Evolutionary conservation across 2,113 vertebrate genomes (phyloP).

Genomic region (Thalassoma bifasciatum): DNA sequence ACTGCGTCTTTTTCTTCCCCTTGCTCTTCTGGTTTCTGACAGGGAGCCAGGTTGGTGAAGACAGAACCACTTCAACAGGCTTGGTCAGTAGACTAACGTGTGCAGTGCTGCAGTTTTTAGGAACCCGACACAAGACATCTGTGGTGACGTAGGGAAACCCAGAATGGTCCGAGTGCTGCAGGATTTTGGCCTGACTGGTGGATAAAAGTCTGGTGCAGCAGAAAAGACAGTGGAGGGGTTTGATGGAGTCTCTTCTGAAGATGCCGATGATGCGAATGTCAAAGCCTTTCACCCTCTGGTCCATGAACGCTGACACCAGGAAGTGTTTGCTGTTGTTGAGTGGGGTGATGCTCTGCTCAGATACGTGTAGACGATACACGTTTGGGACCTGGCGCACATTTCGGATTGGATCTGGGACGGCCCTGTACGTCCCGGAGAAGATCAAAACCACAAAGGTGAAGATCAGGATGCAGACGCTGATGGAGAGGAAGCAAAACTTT

Average conservation of each 20-base stretch:
- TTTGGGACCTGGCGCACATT: no score
- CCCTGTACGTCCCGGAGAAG: no score
- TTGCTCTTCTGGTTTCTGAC: conserved; percentile 76
- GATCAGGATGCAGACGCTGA: no score
- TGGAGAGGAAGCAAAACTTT: not conserved
- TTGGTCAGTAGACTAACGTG: conserved; percentile 50
- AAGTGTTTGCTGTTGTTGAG: conserved; percentile 78
- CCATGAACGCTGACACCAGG: conserved; percentile 81
- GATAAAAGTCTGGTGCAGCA: conserved; percentile 60
- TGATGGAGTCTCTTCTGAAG: conserved; percentile 73
- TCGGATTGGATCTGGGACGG: no score
- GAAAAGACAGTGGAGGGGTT: conserved; percentile 80
- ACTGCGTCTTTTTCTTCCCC: conserved; percentile 27
- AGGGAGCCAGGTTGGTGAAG: conserved; percentile 48
- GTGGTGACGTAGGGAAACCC: conserved; percentile 80
- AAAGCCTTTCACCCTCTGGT: conserved; percentile 69
- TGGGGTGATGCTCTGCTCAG: conserved; percentile 60
- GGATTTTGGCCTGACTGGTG: not conserved
- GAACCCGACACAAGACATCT: conserved; percentile 69
- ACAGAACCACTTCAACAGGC: accelerated
- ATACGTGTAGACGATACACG: not conserved
- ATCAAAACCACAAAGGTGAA: no score
- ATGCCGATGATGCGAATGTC: conserved; percentile 80
- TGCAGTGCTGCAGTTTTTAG: conserved; percentile 16
- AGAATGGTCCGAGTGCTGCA: conserved; percentile 76